Evolutionary conservation across 2,797 vertebrate species (phyloP), one percentile per base, ranked within the genome.

Genomic region (Dicrostonyx torquatus): DNA sequence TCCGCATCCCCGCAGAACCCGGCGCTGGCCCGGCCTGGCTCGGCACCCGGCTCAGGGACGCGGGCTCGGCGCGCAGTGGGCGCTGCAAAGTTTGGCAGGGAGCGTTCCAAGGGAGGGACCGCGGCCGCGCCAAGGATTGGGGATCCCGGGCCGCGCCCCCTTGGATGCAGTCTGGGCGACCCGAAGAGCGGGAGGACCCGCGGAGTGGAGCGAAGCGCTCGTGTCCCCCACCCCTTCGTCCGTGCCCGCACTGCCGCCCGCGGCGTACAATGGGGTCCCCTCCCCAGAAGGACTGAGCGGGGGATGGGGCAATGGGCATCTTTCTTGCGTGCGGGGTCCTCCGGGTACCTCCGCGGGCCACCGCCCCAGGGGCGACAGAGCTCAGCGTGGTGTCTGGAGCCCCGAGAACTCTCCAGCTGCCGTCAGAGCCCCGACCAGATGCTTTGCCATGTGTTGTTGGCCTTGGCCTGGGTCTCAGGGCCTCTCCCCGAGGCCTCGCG

Each of bases 11-110:
- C 40, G 55, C 55, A 72, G 48, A 79, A 90, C 96, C 89, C 10
- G 79, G 18, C 37, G 90, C 79, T 34, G 78, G 76, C 88, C 94
- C 64, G 91, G 95, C 80, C 92, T 92, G 17, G 72, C 66, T 96
- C 48, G 2, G 91, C 92, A 31, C 83, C 0, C 37, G 55, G 34
- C 87, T 76, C 73, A 93, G 95, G 87, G 96, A 94, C 89, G 92
- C 88, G 89, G 91, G 83, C 94, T 66, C 93, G 94, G 95, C 96
- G 95, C 96, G 96, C 97, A 91, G 96, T 79, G 79, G 93, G 84
- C 91, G 88, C 96, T 82, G 93, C 93, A 97, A 97, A 97, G 96
- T 97, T 97, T 97, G 96, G 97, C 95, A 96, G 89, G 97, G 97
- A 97, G 96, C 97, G 90, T 70, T 55, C 31, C 72, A 83, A 89